A percentile compares a stretch with the other conserved stretches of the same genome.
Evolutionary conservation across 2,797 vertebrate genomes (phyloP).

Genomic region (Microchirus variegatus): DNA sequence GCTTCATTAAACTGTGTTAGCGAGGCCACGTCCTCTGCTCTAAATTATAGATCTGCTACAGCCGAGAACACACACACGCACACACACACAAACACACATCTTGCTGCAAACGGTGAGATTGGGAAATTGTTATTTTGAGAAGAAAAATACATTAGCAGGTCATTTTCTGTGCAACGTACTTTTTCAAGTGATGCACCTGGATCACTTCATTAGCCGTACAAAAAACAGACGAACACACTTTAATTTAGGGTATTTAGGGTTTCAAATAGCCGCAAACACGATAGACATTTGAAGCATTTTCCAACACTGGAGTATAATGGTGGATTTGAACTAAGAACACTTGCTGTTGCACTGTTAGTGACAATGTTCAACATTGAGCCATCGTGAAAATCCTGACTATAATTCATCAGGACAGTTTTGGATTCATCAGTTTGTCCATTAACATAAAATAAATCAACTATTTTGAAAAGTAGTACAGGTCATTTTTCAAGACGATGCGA

Average conservation of each 20-base stretch:
- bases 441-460: too few relatives aligned
- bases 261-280: slow-evolving; percentile 1
- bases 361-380: too few relatives aligned
- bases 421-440: too few relatives aligned
- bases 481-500: too few relatives aligned
- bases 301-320: neutral
- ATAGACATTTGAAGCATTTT: neutral
- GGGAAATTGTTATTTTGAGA: slow-evolving; percentile 41
- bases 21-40: slow-evolving; percentile 28
- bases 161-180: slow-evolving; percentile 8
- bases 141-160: slow-evolving; percentile 38
- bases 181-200: neutral
- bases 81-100: too few relatives aligned
- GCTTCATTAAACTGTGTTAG: slow-evolving; percentile 63
- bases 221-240: neutral
- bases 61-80: too few relatives aligned
- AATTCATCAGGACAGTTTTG: too few relatives aligned
- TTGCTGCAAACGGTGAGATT: slow-evolving; percentile 33
- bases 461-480: too few relatives aligned
- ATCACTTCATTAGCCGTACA: slow-evolving; percentile 21
- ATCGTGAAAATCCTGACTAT: too few relatives aligned
- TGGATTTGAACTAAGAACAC: too few relatives aligned
- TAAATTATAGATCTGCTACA: slow-evolving; percentile 68
- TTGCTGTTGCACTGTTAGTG: too few relatives aligned
- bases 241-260: slow-evolving; percentile 4